Conservation (phyloP, 2,113 vertebrate genomes). For the Dissostichus mawsoni region DNA sequence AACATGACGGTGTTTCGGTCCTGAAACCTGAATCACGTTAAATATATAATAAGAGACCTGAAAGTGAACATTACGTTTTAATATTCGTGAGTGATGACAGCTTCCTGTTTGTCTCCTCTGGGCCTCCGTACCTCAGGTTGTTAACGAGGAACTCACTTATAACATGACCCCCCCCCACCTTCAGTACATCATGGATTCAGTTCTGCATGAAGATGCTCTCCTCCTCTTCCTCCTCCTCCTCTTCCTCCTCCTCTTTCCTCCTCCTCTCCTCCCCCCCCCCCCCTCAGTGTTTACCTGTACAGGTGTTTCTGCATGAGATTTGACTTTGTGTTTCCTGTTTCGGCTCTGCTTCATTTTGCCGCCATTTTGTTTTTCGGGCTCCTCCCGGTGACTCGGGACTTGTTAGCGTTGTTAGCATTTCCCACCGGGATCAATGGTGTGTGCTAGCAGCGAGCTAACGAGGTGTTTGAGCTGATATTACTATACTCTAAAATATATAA, state of each 20-base stretch:
- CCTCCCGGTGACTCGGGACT: constrained; percentile 21
- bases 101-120: constrained; percentile 23
- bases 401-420: constrained; percentile 53
- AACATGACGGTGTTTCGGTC: neutral
- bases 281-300: constrained; percentile 54
- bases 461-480: constrained; percentile 1
- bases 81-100: too few species aligned
- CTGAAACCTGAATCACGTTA: neutral
- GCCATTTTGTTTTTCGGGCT: constrained; percentile 1
- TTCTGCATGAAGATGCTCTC: too few species aligned
- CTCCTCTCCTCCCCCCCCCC: neutral
- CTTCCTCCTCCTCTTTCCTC: too few species aligned
- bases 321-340: constrained; percentile 64
- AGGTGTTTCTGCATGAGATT: constrained; percentile 68
- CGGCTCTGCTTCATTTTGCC: constrained; percentile 28
- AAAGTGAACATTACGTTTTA: too few species aligned
- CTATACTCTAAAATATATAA: constrained; percentile 45
- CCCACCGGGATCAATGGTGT: constrained; percentile 6
- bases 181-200: too few species aligned
- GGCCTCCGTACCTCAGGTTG: constrained; percentile 9
- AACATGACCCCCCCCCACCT: too few species aligned
- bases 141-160: too few species aligned
- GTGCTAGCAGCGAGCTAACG: constrained; percentile 54
- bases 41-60: too few species aligned
- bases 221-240: too few species aligned